Evolutionary conservation across 2,888 invertebrate genomes (phyloP), one percentile per base, ranked within the genome.

Genomic region (Eupeodes latifasciatus): DNA sequence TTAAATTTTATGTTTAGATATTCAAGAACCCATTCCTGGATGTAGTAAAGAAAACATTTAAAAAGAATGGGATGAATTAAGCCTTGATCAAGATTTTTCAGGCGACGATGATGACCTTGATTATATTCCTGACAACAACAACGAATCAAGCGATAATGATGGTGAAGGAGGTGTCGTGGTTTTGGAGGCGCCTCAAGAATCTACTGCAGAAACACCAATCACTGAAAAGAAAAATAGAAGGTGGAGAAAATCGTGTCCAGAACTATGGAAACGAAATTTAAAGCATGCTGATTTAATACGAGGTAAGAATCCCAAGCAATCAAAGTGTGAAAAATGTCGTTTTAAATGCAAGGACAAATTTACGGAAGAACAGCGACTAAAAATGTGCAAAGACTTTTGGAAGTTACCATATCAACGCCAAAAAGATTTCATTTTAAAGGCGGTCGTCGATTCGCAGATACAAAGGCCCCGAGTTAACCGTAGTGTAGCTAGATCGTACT

Each of bases 271-370:
- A 47, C 47, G 47, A 47, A 10, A 49, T 12, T 12, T 49, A 49
- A 49, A 12, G 12, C 49, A 49, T 49, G 49, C 49, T 49, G 49
- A 49, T 49, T 12, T 49, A 12, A 49, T 49, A 49, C 12, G 49
- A 49, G 49, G 49, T 49, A 49, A 49, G 49, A 49, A 11, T 49
- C 49, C 49, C 49, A 49, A 49, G 49, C 12, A 49, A 11, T 49
- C 49, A 49, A 49, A 49, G 49, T 49, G 49, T 49, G 49, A 49
- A 12, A 49, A 44, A 44, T 44, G n/a, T 51, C 72, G 80, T 51
- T 80, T 71, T 40, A 80, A 80, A 72, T 80, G 72, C 51, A 62
- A 62, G 10, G 47, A 47, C 55, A 72, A 61, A 71, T 80, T 72
- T 78, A 49, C 69, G 51, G 69, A 79, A 79, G 53, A 79, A 14